These are phyloP conservation scores for Sphaeramia orbicularis DNA, from an alignment of 2,797 vertebrate genomes.

Conservation along the genomic window DNA sequence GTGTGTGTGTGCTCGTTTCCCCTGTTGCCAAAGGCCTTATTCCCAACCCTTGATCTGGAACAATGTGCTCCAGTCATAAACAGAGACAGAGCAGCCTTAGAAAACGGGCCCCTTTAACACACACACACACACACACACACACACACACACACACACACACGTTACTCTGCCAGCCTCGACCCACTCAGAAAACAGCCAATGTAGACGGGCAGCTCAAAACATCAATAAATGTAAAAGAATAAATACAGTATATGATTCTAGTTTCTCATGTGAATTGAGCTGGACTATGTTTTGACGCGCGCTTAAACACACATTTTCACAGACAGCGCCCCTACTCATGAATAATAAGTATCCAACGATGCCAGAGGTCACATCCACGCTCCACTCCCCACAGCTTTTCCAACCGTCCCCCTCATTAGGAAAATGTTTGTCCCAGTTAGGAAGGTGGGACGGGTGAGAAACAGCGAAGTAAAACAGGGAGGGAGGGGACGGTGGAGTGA, in stretches of 20 bases:
- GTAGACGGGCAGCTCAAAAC: too few relatives aligned
- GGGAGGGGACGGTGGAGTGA: too few relatives aligned
- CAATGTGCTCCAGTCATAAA: slow-evolving; percentile 91
- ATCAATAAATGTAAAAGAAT: slow-evolving; percentile 27
- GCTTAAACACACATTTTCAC: slow-evolving; percentile 24
- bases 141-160: too few relatives aligned
- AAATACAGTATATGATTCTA: slow-evolving; percentile 20
- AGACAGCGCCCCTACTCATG: slow-evolving; percentile 78
- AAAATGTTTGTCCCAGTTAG: slow-evolving; percentile 92
- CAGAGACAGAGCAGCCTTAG: slow-evolving; percentile 87
- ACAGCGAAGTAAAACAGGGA: slow-evolving; percentile 31
- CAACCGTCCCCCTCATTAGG: slow-evolving; percentile 91
- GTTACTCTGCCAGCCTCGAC: slow-evolving; percentile 14
- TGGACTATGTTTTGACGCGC: slow-evolving; percentile 2
- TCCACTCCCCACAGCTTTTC: slow-evolving; percentile 92
- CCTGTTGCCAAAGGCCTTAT: slow-evolving; percentile 88
- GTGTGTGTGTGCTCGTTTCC: slow-evolving; percentile 50
- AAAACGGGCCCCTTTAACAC: slow-evolving; percentile 85
- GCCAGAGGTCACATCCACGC: slow-evolving; percentile 92
- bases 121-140: slow-evolving; percentile 30
- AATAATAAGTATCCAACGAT: slow-evolving; percentile 91
- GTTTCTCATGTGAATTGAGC: slow-evolving; percentile 1
- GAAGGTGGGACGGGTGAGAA: slow-evolving; percentile 72
- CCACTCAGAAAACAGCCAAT: slow-evolving; percentile 32
- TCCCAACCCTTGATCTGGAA: slow-evolving; percentile 91